These are phyloP conservation scores for Chymomyza costata DNA, from an alignment of 1,140 invertebrate genomes.

Conservation along the genomic window DNA sequence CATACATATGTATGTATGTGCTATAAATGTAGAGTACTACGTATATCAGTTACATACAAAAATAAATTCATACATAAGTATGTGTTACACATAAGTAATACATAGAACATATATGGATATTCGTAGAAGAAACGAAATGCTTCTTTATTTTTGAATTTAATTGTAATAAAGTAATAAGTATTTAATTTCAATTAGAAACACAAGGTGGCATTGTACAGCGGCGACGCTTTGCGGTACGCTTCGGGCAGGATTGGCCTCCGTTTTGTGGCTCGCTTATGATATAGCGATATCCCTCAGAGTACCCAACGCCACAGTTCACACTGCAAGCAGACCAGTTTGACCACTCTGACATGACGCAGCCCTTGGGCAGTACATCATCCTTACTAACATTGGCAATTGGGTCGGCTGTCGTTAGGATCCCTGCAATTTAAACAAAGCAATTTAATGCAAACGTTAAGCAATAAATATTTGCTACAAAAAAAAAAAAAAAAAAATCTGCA, in stretches of 20 bases:
- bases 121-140: no score
- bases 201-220: constrained; percentile 73
- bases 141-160: no score
- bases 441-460: constrained; percentile 30
- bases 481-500: no score
- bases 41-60: no score
- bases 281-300: constrained; percentile 56
- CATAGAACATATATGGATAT: no score
- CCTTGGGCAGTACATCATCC: constrained; percentile 65
- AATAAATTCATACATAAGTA: no score
- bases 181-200: not conserved
- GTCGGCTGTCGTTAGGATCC: no score
- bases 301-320: constrained; percentile 78
- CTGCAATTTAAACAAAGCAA: constrained; percentile 7
- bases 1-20: no score
- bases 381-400: not conserved
- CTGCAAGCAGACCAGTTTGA: constrained; percentile 85
- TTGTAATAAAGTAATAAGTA: not conserved
- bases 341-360: constrained; percentile 85
- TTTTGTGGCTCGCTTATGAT: constrained; percentile 79
- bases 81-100: no score
- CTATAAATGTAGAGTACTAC: no score
- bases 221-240: constrained; percentile 76
- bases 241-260: constrained; percentile 83
- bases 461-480: no score